Evolutionary conservation across 2,797 vertebrate species (phyloP).

Genomic region (Syndactyla subalaris): DNA sequence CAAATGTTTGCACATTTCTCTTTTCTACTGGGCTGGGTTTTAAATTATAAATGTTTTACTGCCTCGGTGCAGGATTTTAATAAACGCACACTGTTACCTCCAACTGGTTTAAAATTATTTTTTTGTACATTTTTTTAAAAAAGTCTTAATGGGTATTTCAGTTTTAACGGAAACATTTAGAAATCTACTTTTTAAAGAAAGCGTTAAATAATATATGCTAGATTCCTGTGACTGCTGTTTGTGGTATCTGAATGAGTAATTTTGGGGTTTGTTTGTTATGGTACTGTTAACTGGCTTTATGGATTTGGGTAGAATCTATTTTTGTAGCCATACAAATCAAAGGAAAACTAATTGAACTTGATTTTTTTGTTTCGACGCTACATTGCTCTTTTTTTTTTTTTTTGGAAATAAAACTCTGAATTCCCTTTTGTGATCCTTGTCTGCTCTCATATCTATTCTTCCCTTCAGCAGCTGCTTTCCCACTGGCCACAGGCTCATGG

Average conservation of each 20-base stretch:
- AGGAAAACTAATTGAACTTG: conserved; percentile 63
- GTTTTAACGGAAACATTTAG: conserved; percentile 80
- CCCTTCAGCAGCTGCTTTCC: not conserved
- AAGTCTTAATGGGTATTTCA: conserved; percentile 81
- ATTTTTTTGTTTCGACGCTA: conserved; percentile 43
- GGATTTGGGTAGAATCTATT: conserved; percentile 66
- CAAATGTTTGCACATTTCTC: conserved; percentile 79
- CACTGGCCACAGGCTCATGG: not conserved
- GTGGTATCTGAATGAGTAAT: conserved; percentile 57
- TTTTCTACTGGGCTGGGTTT: conserved; percentile 81
- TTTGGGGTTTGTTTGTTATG: conserved; percentile 42
- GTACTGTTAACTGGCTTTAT: conserved; percentile 69
- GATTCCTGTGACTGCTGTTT: conserved; percentile 65
- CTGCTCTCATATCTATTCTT: not conserved
- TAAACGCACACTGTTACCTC: conserved; percentile 84
- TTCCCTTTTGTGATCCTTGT: conserved; percentile 51
- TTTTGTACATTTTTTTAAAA: conserved; percentile 72
- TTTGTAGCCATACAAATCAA: conserved; percentile 58
- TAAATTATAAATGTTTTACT: conserved; percentile 78
- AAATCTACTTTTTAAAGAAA: conserved; percentile 74
- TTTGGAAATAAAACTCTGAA: conserved; percentile 59
- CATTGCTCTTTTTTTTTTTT: not conserved
- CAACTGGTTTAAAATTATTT: conserved; percentile 75
- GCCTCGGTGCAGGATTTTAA: conserved; percentile 79
- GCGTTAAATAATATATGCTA: conserved; percentile 51